Percentiles rank a stretch among this genome's conserved stretches.
Evolutionary conservation across 2,113 vertebrate genomes (phyloP).

Genomic region (human (Homo sapiens)): DNA sequence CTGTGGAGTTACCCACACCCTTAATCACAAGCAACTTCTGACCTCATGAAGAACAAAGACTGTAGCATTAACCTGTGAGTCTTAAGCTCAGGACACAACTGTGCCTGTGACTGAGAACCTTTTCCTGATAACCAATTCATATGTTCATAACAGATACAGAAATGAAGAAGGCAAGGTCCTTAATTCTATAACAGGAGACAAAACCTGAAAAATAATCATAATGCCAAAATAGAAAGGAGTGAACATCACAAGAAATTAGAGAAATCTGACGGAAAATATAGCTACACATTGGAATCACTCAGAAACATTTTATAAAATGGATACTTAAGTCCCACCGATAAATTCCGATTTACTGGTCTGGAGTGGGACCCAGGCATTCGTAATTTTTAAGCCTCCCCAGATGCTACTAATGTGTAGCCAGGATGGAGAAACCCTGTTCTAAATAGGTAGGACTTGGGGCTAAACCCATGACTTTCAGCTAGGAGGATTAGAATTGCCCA

Average conservation of each 20-base stretch:
- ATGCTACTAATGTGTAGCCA: not conserved
- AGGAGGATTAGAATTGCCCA: not conserved
- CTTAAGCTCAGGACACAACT: not conserved
- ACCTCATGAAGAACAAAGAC: not conserved
- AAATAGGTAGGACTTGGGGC: not conserved
- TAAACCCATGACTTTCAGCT: not conserved
- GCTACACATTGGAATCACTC: not conserved
- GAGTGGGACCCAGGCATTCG: not conserved
- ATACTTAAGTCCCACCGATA: not conserved
- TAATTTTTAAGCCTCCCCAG: not conserved
- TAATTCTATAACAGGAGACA: not conserved
- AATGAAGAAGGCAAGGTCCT: not conserved
- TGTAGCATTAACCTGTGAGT: not conserved
- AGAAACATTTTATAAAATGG: not conserved
- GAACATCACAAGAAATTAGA: not conserved
- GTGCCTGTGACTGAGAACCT: not conserved
- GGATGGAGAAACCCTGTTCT: not conserved
- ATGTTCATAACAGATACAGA: not conserved
- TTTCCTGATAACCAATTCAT: not conserved
- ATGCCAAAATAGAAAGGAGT: not conserved
- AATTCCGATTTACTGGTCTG: not conserved
- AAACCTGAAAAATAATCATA: not conserved
- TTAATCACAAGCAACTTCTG: not conserved
- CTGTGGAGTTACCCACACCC: not conserved
- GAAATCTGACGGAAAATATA: not conserved